Percentiles rank a stretch among this genome's conserved stretches.
Evolutionary conservation across 2,888 invertebrate species (phyloP).

Genomic region (Noctua janthina): DNA sequence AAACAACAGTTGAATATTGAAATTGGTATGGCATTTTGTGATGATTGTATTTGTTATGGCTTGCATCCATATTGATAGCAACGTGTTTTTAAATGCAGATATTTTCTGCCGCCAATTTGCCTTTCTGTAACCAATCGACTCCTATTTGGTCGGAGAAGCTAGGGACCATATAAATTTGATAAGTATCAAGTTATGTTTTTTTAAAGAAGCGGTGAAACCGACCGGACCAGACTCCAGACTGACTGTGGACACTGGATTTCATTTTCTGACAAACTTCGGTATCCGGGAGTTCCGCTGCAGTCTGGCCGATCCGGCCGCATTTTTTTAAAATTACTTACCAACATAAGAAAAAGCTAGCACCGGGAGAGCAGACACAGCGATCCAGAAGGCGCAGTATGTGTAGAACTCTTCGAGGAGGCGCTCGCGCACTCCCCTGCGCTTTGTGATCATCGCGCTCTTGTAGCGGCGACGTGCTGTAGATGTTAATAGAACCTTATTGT

Average conservation of each 20-base stretch:
- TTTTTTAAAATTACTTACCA: constrained; percentile 73
- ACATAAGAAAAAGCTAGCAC: constrained; percentile 84
- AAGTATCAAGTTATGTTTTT: neutral
- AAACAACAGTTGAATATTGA: neutral
- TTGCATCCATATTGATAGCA: neutral
- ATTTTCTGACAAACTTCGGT: neutral
- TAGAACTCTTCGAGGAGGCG: constrained; percentile 81
- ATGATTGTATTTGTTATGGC: constrained; percentile 5
- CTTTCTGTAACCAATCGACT: neutral
- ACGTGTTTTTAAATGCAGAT: neutral
- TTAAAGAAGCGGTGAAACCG: neutral
- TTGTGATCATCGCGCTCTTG: constrained; percentile 70
- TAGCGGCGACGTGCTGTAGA: constrained; percentile 36
- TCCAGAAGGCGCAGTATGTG: constrained; percentile 85
- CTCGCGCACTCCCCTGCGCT: constrained; percentile 73
- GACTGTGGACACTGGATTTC: neutral
- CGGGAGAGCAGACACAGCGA: constrained; percentile 83
- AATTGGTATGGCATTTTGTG: neutral
- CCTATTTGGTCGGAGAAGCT: neutral
- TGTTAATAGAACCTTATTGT: neutral
- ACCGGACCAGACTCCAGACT: neutral
- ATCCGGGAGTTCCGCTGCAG: neutral
- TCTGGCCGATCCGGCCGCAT: too few species aligned
- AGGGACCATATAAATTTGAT: neutral
- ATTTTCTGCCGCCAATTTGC: neutral